Base-by-base conservation (phyloP, 2,113 vertebrate genomes). In the Apaloderma vittatum region DNA sequence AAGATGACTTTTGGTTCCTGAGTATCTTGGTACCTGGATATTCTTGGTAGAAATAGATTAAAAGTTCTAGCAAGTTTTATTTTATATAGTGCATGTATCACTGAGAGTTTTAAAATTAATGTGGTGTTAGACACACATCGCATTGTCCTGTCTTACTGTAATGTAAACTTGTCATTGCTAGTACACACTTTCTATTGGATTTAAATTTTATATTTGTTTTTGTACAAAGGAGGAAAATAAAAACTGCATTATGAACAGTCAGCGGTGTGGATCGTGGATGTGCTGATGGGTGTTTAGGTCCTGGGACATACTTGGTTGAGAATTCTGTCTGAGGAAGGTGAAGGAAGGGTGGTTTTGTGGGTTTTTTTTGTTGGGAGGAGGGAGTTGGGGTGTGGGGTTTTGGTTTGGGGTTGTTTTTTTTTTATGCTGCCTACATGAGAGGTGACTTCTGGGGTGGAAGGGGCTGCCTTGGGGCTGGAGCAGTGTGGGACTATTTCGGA, bases 121-220 rank as follows among this genome's bases (percentile, higher is more conserved):
- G 98, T 98, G 97, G 97, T 96, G 97, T 96, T 95, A 78, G 87
- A 90, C 95, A 97, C 57, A 95, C 95, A 94, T 98, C 98, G 92
- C 96, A 85, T 97, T 92, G 96, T 90, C 73, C 91, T 97, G 90
- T 97, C 93, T 82, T 79, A 75, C 12, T 94, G 96, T 98, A 97
- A 97, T 95, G 96, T 97, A 97, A 98, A 97, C 97, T 97, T 97
- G 98, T 97, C 95, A 93, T 96, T 94, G 93, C 96, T 98, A 96
- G 97, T 97, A 97, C 97, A 96, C 97, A 95, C 97, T 98, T 98
- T 97, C 93, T 98, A 97, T 96, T 93, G 97, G 96, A 98, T 97
- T 97, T 97, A 97, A 98, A 97, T 98, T 98, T 98, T 98, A 98
- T 98, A 98, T 98, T 98, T 98, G 98, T 98, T 98, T 98, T 98